Conservation (phyloP, 2,113 vertebrate species). For the Pipa parva region DNA sequence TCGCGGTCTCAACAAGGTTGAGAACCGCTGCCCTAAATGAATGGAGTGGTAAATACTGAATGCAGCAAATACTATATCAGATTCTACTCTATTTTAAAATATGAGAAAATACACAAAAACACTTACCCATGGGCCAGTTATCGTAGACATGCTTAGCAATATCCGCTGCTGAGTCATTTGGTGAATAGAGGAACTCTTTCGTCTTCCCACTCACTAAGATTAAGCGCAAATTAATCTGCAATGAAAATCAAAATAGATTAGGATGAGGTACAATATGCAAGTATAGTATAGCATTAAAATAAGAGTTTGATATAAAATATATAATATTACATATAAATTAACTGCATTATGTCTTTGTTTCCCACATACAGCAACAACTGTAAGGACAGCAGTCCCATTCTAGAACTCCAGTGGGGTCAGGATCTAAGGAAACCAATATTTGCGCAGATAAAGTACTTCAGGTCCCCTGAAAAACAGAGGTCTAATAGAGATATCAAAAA, state of each 20-base stretch:
- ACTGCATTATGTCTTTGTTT: no score
- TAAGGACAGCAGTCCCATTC: no score
- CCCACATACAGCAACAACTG: no score
- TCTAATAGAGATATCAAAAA: no score
- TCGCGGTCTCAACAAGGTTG: no score
- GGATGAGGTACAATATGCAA: not conserved
- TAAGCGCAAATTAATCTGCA: conserved; percentile 93
- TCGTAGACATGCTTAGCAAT: conserved; percentile 97
- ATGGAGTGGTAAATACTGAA: no score
- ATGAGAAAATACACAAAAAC: conserved; percentile 24
- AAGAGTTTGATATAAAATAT: not conserved
- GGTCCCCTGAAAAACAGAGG: no score
- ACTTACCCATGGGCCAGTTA: conserved; percentile 98
- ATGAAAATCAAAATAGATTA: conserved; percentile 6
- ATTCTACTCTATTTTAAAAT: not conserved
- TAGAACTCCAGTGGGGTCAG: no score
- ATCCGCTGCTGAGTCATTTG: conserved; percentile 92
- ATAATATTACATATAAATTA: not conserved
- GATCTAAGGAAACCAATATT: no score
- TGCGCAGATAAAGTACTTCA: no score
- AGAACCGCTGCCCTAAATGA: no score
- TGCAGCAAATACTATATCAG: no score
- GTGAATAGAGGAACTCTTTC: conserved; percentile 95
- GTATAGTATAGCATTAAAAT: not conserved
- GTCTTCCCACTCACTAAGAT: conserved; percentile 97